phyloP scores from a whole-genome alignment of 2,797 vertebrate genomes.

The Picus viridis region DNA sequence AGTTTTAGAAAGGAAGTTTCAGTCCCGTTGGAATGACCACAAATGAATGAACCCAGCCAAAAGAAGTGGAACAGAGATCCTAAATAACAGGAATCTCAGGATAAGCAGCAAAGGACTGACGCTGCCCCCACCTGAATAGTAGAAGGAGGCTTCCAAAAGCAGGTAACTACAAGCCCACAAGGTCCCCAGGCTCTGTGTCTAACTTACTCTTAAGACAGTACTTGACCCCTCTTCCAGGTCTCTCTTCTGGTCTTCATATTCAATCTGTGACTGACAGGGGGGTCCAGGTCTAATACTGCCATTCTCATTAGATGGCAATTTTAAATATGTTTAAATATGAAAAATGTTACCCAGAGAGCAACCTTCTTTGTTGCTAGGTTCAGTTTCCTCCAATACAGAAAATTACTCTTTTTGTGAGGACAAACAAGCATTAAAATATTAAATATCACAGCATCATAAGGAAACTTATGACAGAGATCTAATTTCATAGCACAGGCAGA shows the following conservation, averaged over 20 bases:
- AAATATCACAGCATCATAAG: background rate
- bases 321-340: background rate
- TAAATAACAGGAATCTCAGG: conserved; percentile 31
- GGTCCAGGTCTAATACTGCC: background rate
- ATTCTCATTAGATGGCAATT: background rate
- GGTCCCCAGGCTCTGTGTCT: background rate
- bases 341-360: background rate
- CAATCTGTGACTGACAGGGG: background rate
- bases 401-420: background rate
- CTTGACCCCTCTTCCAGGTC: background rate
- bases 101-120: background rate
- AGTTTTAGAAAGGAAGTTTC: conserved; percentile 49
- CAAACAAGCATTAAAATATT: background rate
- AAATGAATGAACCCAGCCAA: conserved; percentile 11
- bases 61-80: background rate
- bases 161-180: background rate
- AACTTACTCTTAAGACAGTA: background rate
- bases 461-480: background rate
- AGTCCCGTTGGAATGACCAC: conserved; percentile 26
- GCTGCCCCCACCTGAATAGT: background rate
- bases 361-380: background rate
- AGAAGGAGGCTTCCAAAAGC: conserved; percentile 10
- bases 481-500: background rate
- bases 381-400: background rate
- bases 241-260: conserved; percentile 1